phyloP scores from a whole-genome alignment of 2,113 vertebrate genomes.

The Thinocorus orbignyianus region DNA sequence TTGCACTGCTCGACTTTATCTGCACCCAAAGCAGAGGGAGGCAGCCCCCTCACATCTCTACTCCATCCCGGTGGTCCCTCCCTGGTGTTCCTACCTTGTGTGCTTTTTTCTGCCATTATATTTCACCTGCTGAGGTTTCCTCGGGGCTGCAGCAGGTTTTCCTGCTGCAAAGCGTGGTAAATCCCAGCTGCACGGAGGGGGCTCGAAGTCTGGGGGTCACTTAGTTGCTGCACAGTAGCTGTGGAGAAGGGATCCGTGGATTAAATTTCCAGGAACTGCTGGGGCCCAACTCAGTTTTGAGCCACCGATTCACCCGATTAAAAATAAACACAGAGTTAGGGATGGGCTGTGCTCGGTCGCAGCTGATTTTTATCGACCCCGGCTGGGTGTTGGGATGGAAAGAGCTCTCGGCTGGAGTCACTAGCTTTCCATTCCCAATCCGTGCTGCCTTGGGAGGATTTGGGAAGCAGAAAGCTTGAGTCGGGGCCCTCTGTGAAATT shows the following conservation, averaged over 20 bases:
- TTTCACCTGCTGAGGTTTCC: not conserved
- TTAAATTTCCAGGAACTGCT: constrained; percentile 4
- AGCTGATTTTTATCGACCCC: not conserved
- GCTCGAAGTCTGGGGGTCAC: not conserved
- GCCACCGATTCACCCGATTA: not conserved
- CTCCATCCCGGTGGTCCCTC: not conserved
- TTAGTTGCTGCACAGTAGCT: not conserved
- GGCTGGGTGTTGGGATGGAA: not conserved
- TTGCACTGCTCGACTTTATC: accelerated
- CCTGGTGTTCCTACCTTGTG: accelerated
- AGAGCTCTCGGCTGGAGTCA: not conserved
- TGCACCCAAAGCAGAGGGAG: accelerated
- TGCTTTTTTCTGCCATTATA: accelerated
- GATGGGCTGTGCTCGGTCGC: not conserved
- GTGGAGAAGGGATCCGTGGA: not conserved
- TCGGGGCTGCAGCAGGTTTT: not conserved
- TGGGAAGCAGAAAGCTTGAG: not conserved
- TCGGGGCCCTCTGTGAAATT: not conserved
- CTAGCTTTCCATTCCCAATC: not conserved
- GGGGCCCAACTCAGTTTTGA: not conserved
- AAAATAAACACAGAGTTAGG: constrained; percentile 9
- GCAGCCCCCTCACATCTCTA: accelerated
- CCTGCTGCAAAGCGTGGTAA: not conserved
- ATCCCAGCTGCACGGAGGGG: not conserved
- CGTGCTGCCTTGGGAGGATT: not conserved